Evolutionary conservation across 2,888 invertebrate species (phyloP), one percentile per base, ranked within the genome.

Genomic region (Caradrina clavipalpis): DNA sequence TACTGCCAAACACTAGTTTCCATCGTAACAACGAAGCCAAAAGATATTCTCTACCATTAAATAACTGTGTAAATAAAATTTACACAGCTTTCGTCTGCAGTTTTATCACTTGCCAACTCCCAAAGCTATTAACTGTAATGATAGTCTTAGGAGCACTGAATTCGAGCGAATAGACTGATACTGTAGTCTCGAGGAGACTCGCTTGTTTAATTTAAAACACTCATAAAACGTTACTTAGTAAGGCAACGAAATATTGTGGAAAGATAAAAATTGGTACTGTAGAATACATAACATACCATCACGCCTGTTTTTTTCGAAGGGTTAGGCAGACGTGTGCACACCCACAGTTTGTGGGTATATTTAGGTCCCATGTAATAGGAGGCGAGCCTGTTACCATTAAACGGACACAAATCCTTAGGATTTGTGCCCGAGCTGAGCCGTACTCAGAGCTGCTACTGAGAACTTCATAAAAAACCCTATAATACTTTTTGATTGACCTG

Each of bases 61-160:
- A 82, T 78, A 61, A n/a, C n/a, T n/a, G n/a, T n/a, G n/a, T n/a
- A n/a, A n/a, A n/a, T n/a, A n/a, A n/a, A n/a, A 76, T 69, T 76
- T 53, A 66, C 50, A 45, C 60, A 66, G 60, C 55, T 68, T 72
- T 67, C 69, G 50, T 76, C 57, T 71, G 55, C 69, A 69, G 53
- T 78, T 78, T 80, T 80, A 82, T 78, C 65, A 57, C 69, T 75
- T 50, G 58, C 70, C 61, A 70, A 62, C 73, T 81, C 81, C 76
- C 71, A 31, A 11, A 19, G 65, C 73, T 62, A 75, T 83, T 77
- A 79, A 75, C 65, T 54, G 68, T 73, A 69, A 82, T 73, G 69
- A 81, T 75, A 73, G 76, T 71, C 73, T 78, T 73, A 69, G 26
- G 79, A 72, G 75, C 69, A 79, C 71, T 62, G 57, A 81, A 81